Conservation (phyloP, 2,888 invertebrate genomes). For the Heliothis peltigera region DNA sequence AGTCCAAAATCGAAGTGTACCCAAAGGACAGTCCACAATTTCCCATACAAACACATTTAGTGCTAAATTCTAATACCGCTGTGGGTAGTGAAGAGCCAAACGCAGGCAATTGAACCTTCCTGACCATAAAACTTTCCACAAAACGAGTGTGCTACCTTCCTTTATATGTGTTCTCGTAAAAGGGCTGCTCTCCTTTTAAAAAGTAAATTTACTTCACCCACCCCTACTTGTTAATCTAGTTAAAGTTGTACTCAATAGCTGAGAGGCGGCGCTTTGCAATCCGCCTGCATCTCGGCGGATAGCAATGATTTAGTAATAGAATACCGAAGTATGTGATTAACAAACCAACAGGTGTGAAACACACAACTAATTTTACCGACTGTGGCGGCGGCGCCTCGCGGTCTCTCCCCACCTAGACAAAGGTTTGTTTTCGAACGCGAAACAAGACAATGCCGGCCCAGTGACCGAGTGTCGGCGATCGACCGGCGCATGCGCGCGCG, state of each 20-base stretch:
- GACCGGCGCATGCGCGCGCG: constrained; percentile 85
- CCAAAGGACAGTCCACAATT: constrained; percentile 11
- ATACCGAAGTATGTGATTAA: constrained; percentile 57
- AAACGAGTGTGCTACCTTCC: constrained; percentile 46
- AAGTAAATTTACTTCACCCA: constrained; percentile 51
- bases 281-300: constrained; percentile 48
- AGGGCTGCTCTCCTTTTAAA: constrained; percentile 50
- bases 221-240: constrained; percentile 51
- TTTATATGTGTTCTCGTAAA: constrained; percentile 57
- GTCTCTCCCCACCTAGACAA: constrained; percentile 83
- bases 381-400: constrained; percentile 83
- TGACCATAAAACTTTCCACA: constrained; percentile 45
- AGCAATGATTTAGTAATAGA: constrained; percentile 53
- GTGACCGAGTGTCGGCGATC: constrained; percentile 87
- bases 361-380: constrained; percentile 74
- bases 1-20: constrained; percentile 6
- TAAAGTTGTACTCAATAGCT: constrained; percentile 54
- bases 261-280: constrained; percentile 48
- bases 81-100: constrained; percentile 44
- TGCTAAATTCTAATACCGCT: constrained; percentile 43
- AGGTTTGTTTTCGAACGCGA: constrained; percentile 85
- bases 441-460: constrained; percentile 81
- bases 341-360: constrained; percentile 81
- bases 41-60: constrained; percentile 42
- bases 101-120: constrained; percentile 48